These are phyloP conservation scores for Agrotis exclamationis DNA, from an alignment of 2,888 invertebrate genomes.

Conservation along the genomic window DNA sequence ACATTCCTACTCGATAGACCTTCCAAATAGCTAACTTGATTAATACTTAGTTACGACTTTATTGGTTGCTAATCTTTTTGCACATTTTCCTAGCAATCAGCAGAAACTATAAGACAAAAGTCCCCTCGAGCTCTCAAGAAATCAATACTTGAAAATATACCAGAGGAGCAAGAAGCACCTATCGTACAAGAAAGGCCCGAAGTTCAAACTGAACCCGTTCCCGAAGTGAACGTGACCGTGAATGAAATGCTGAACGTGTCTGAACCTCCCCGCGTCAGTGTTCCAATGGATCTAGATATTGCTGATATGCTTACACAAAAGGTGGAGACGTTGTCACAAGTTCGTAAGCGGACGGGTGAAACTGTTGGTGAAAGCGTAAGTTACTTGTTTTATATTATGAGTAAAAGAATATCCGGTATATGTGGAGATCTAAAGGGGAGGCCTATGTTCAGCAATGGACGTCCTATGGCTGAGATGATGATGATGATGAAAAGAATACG, in stretches of 20 bases:
- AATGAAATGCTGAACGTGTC: slow-evolving; percentile 50
- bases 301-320: slow-evolving; percentile 79
- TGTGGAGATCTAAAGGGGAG: too few relatives aligned
- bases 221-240: slow-evolving; percentile 51
- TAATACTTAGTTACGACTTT: neutral
- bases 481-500: neutral
- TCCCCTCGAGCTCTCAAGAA: slow-evolving; percentile 40
- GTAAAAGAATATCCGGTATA: too few relatives aligned
- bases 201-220: slow-evolving; percentile 33
- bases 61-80: neutral
- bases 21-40: neutral
- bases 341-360: slow-evolving; percentile 67
- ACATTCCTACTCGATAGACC: neutral
- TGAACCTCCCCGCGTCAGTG: slow-evolving; percentile 48
- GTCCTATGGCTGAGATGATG: too few relatives aligned
- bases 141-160: slow-evolving; percentile 67
- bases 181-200: slow-evolving; percentile 38
- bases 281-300: slow-evolving; percentile 70
- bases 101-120: slow-evolving; percentile 64
- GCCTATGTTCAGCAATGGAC: too few relatives aligned
- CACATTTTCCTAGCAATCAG: slow-evolving; percentile 2
- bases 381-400: slow-evolving; percentile 13
- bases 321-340: slow-evolving; percentile 68
- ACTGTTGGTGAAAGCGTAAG: slow-evolving; percentile 60
- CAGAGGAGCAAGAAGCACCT: slow-evolving; percentile 67